Percentiles rank a stretch among this genome's conserved stretches.
Conservation (phyloP, 1,140 invertebrate species). For the Mycetomoellerius zeteki region DNA sequence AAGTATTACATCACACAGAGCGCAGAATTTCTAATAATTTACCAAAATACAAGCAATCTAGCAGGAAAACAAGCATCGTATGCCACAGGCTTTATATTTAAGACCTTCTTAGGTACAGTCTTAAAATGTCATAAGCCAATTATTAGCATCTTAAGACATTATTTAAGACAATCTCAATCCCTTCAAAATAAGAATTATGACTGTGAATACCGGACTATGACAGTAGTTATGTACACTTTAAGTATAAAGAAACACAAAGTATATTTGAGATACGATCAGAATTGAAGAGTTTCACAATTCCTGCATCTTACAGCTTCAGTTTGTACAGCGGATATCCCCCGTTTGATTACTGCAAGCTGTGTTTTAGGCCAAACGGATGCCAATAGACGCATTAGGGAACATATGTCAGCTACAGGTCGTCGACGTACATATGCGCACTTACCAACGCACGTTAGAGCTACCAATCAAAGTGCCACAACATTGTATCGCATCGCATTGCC, state of each 20-base stretch:
- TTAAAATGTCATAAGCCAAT: no score
- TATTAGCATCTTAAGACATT: neutral
- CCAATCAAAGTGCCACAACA: conserved; percentile 70
- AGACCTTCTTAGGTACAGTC: no score
- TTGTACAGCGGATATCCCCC: neutral
- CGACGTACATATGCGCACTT: conserved; percentile 47
- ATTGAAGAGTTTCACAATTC: neutral
- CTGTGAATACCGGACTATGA: no score
- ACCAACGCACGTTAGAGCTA: conserved; percentile 48
- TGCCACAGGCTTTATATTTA: no score
- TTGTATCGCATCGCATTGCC: conserved; percentile 62
- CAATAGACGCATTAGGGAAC: conserved; percentile 51
- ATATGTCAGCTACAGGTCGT: conserved; percentile 69
- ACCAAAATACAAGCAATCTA: no score
- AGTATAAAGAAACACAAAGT: neutral
- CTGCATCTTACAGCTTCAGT: neutral
- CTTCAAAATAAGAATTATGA: no score
- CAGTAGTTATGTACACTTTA: no score
- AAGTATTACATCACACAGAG: no score
- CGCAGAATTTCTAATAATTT: no score
- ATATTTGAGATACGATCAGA: neutral
- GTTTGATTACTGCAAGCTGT: neutral
- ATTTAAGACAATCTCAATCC: no score
- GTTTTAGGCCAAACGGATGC: conserved; percentile 64
- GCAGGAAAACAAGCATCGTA: no score